Evolutionary conservation across 2,888 invertebrate genomes (phyloP).

Genomic region (Drosophila falleni): DNA sequence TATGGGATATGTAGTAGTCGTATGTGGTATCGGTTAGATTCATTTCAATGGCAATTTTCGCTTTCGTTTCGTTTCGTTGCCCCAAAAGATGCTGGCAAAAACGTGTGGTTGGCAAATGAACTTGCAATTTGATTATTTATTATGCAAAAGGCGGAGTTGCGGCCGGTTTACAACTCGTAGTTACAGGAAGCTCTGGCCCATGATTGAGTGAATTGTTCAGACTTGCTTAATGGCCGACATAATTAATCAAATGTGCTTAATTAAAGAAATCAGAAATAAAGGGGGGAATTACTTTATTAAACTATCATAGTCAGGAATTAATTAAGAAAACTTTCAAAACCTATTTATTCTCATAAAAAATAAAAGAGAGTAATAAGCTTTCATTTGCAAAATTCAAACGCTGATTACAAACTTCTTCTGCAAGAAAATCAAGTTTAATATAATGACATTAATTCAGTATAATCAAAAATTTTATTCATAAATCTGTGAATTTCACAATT

Average conservation of each 20-base stretch:
- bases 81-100: conserved; percentile 39
- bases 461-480: too few species aligned
- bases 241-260: conserved; percentile 78
- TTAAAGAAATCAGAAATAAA: conserved; percentile 52
- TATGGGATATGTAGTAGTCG: background rate
- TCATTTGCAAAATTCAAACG: too few species aligned
- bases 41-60: conserved; percentile 64
- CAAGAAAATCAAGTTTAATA: background rate
- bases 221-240: conserved; percentile 61
- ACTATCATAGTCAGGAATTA: background rate
- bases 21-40: conserved; percentile 26
- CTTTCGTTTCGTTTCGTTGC: conserved; percentile 47
- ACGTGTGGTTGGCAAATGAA: conserved; percentile 7
- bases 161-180: conserved; percentile 18
- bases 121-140: conserved; percentile 79
- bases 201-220: conserved; percentile 68
- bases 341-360: background rate
- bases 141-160: conserved; percentile 59
- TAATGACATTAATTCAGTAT: background rate
- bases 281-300: conserved; percentile 14
- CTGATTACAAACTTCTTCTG: background rate
- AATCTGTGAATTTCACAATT: too few species aligned
- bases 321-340: background rate
- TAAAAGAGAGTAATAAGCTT: background rate
- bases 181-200: conserved; percentile 50